phyloP scores from a whole-genome alignment of 2,888 invertebrate species.

The Acrocyrtus sp. region DNA sequence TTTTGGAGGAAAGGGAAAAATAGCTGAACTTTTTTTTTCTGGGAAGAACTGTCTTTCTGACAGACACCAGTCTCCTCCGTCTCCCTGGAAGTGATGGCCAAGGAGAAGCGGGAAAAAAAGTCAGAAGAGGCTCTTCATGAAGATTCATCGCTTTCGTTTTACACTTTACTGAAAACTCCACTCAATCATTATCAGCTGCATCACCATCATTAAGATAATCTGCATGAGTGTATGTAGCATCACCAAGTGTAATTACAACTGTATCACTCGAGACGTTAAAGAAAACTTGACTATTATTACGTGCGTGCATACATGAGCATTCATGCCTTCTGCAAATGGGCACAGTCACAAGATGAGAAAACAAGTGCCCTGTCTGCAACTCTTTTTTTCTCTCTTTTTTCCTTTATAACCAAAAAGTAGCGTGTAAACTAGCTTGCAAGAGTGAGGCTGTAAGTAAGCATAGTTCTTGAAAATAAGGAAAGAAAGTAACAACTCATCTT shows the following conservation, averaged over 20 bases:
- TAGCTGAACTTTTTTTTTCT: not conserved
- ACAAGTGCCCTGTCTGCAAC: slow-evolving; percentile 12
- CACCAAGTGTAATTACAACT: not conserved
- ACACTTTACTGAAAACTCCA: not conserved
- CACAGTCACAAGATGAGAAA: not conserved
- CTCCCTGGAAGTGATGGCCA: too few relatives aligned
- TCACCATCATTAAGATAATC: slow-evolving; percentile 11
- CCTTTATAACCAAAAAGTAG: too few relatives aligned
- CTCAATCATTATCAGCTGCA: not conserved
- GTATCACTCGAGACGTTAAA: not conserved
- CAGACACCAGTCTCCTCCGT: too few relatives aligned
- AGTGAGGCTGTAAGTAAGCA: not conserved
- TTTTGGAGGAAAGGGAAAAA: not conserved
- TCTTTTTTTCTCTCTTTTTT: too few relatives aligned
- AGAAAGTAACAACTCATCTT: slow-evolving; percentile 3
- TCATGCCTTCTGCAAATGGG: not conserved
- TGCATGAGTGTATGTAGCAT: slow-evolving; percentile 1
- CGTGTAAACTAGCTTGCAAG: slow-evolving; percentile 7
- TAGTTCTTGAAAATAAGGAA: too few relatives aligned
- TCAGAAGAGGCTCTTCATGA: slow-evolving; percentile 17
- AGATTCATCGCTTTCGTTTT: slow-evolving; percentile 21
- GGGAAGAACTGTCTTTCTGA: not conserved
- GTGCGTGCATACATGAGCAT: slow-evolving; percentile 4
- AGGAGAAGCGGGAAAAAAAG: too few relatives aligned
- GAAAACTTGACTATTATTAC: not conserved